These are phyloP conservation scores for Plagiodera versicolora DNA, from an alignment of 2,888 invertebrate species.

Conservation along the genomic window DNA sequence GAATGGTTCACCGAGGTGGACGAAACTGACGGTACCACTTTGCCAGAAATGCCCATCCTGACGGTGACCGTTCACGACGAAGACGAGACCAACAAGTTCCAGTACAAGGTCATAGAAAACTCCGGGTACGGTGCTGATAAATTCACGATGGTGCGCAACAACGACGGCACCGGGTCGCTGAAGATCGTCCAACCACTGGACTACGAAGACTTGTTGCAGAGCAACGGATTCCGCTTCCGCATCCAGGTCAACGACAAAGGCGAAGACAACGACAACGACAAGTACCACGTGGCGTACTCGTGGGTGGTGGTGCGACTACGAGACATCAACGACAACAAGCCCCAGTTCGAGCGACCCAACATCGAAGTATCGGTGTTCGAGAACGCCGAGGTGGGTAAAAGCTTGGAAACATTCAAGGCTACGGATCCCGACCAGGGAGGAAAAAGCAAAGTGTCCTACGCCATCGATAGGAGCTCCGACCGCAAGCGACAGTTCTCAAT, in stretches of 20 bases:
- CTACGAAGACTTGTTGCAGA: slow-evolving; percentile 92
- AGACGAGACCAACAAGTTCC: slow-evolving; percentile 95
- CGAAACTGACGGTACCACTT: slow-evolving; percentile 89
- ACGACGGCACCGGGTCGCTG: slow-evolving; percentile 91
- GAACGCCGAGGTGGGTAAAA: slow-evolving; percentile 88
- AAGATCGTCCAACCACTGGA: slow-evolving; percentile 95
- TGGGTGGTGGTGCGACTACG: slow-evolving; percentile 92
- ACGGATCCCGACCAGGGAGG: slow-evolving; percentile 96
- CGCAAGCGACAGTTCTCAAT: slow-evolving; percentile 92
- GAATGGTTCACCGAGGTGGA: slow-evolving; percentile 96
- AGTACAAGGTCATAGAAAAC: slow-evolving; percentile 88
- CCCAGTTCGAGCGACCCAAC: slow-evolving; percentile 90
- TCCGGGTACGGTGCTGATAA: slow-evolving; percentile 95
- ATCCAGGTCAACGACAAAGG: slow-evolving; percentile 95
- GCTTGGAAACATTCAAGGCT: slow-evolving; percentile 90
- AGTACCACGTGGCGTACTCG: slow-evolving; percentile 94
- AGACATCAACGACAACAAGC: slow-evolving; percentile 97
- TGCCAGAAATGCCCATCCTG: slow-evolving; percentile 91
- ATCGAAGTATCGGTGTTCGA: slow-evolving; percentile 91
- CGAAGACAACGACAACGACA: slow-evolving; percentile 94
- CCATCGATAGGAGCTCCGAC: slow-evolving; percentile 90
- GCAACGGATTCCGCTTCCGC: slow-evolving; percentile 92
- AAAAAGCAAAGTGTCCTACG: slow-evolving; percentile 87
- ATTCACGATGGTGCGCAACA: slow-evolving; percentile 95
- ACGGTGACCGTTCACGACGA: slow-evolving; percentile 95